Base-by-base conservation (phyloP, 2,888 invertebrate species). In the Diogma glabrata region DNA sequence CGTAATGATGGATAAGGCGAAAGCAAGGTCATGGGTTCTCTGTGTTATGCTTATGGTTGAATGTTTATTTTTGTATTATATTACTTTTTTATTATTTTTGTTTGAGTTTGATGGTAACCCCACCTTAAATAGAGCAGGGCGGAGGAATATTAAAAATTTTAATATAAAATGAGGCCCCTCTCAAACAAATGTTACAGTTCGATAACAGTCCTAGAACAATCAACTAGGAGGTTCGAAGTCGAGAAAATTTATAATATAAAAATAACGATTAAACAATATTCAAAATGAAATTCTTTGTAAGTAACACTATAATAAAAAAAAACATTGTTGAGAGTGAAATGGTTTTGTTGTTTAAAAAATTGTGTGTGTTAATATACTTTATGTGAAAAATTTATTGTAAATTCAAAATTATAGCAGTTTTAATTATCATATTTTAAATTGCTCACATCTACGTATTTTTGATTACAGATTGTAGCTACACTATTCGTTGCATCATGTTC, bases 121-220 rank as follows among this genome's bases (percentile, higher is more conserved):
- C 52, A 51, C 54, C 52, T 50, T 51, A 50, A 22, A 19, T 20
- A 45, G 33, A 43, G 45, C 50, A 28, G 20, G 22, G 22, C 45
- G 45, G 50, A 22, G 47, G 47, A 17, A 47, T 30, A 17, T 47
- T 28, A 24, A 47, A 47, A 47, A 54, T 48, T 52, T 50, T 47
- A 33, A 52, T 69, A 69, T 69, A 69, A 67, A 69, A 65, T 67
- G 63, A 60, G 66, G 67, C 62, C 59, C 58, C 61, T 61, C 61
- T 61, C 61, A 61, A 58, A 56, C 60, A 61, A 63, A 61, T 63
- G 61, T 67, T 65, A 69, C 70, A 70, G 70, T 70, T 70, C 63
- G 68, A 67, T 66, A 69, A 70, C 70, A 70, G 70, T 70, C 70
- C 70, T 70, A 69, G 70, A 63, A 65, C 47, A 26, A 48, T 7